Conservation (phyloP, 2,113 vertebrate species). For the Paraplagusia blochii region DNA sequence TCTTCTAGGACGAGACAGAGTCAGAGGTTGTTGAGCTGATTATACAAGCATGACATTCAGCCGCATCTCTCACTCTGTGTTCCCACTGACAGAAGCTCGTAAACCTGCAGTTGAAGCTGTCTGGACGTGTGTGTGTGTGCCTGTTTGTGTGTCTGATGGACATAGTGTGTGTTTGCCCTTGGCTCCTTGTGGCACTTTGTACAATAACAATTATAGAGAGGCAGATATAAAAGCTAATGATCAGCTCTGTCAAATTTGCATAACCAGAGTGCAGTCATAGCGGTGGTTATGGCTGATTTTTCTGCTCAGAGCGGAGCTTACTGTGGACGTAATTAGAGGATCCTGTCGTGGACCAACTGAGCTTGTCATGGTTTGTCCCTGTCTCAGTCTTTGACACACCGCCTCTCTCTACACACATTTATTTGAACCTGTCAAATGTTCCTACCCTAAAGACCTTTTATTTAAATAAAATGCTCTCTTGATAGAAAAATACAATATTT, state of each 20-base stretch:
- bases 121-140: conserved; percentile 53
- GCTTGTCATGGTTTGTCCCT: too few relatives aligned
- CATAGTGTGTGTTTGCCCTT: conserved; percentile 62
- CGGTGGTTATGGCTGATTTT: conserved; percentile 55
- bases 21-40: conserved; percentile 68
- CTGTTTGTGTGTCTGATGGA: conserved; percentile 13
- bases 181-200: conserved; percentile 66
- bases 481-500: too few relatives aligned
- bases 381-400: too few relatives aligned
- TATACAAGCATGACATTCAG: conserved; percentile 72
- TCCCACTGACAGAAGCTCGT: conserved; percentile 59
- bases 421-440: too few relatives aligned
- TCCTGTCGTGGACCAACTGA: conserved; percentile 39
- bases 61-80: conserved; percentile 51
- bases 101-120: conserved; percentile 62
- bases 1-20: conserved; percentile 50
- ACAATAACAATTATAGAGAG: conserved; percentile 77
- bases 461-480: too few relatives aligned
- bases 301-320: conserved; percentile 59
- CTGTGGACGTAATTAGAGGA: conserved; percentile 74
- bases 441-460: too few relatives aligned
- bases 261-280: conserved; percentile 65
- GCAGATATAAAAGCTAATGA: conserved; percentile 78
- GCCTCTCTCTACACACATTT: too few relatives aligned
- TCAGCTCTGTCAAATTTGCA: conserved; percentile 79